Evolutionary conservation across 2,888 invertebrate species (phyloP), one percentile per base, ranked within the genome.

Genomic region (Prionchulus punctatus): DNA sequence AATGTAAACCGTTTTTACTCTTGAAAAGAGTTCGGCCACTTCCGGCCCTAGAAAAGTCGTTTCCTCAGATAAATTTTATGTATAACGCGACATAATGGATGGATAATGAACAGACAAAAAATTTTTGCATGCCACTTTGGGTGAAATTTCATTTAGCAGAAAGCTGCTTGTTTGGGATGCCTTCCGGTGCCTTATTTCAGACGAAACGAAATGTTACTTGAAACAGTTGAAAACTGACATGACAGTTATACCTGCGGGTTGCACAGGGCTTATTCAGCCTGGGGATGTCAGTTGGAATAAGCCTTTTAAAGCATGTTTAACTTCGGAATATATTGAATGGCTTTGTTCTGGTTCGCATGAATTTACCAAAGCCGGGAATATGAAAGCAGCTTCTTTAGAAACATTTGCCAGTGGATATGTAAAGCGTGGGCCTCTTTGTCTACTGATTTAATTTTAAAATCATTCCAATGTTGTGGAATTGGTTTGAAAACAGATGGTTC

Each of bases 391-490:
- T n/a, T 23, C 45, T 45, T n/a, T n/a, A n/a, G n/a, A n/a, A n/a
- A n/a, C n/a, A 23, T 45, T 45, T 45, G 45, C 23, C 45, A 45
- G 23, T 45, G 45, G 45, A 45, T 45, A 7, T n/a, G 12, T 7
- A 12, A 23, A 4, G 45, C 45, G 23, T 45, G 45, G 45, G 45
- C 12, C 18, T 12, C 18, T 23, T 23, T 45, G 7, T 45, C 23
- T 4, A 23, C 4, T 45, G 45, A 45, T n/a, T 45, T 45, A 23
- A 45, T 45, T 7, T 7, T 7, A 45, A 45, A 45, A 45, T 45
- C 45, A 23, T 45, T 45, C 23, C 45, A 23, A 45, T n/a, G 45
- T 45, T 45, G 45, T 45, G 45, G 45, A 45, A 45, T 45, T 23
- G 45, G 4, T 23, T 45, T 45, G 45, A 23, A 12, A n/a, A n/a